Evolutionary conservation across 2,888 invertebrate species (phyloP).

Genomic region (Andrena bicolor): DNA sequence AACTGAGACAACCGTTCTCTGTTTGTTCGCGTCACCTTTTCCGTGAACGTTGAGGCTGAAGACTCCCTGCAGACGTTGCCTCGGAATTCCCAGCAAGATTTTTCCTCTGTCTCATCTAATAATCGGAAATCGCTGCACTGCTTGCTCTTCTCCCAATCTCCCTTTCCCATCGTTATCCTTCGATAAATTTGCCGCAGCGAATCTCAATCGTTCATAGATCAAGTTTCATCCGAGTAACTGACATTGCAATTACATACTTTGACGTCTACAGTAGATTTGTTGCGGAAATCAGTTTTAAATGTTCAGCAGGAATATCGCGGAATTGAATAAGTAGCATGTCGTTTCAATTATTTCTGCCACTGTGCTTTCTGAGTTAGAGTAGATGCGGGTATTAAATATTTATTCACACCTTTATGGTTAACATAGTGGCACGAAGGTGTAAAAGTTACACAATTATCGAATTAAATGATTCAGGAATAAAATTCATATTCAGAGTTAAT

Average conservation of each 20-base stretch:
- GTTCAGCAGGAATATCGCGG: no score
- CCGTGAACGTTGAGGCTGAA: conserved; percentile 54
- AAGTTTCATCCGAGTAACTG: not conserved
- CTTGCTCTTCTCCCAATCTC: conserved; percentile 22
- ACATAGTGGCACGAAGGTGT: no score
- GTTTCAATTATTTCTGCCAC: no score
- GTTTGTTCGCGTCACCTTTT: conserved; percentile 74
- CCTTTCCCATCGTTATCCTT: conserved; percentile 7
- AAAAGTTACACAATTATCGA: no score
- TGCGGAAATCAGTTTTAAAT: no score
- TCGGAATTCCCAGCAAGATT: conserved; percentile 43
- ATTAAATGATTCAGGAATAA: no score
- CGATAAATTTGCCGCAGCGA: not conserved
- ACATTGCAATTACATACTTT: conserved; percentile 13
- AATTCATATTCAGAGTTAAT: no score
- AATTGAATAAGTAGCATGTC: no score
- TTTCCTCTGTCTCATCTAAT: conserved; percentile 52
- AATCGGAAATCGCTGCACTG: conserved; percentile 57
- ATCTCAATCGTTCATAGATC: conserved; percentile 3
- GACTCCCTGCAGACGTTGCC: conserved; percentile 50
- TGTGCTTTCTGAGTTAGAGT: no score
- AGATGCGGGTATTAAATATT: no score
- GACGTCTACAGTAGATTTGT: no score
- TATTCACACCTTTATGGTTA: no score
- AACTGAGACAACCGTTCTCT: conserved; percentile 75